Conservation (phyloP, 2,797 vertebrate species). For the Betta splendens region DNA sequence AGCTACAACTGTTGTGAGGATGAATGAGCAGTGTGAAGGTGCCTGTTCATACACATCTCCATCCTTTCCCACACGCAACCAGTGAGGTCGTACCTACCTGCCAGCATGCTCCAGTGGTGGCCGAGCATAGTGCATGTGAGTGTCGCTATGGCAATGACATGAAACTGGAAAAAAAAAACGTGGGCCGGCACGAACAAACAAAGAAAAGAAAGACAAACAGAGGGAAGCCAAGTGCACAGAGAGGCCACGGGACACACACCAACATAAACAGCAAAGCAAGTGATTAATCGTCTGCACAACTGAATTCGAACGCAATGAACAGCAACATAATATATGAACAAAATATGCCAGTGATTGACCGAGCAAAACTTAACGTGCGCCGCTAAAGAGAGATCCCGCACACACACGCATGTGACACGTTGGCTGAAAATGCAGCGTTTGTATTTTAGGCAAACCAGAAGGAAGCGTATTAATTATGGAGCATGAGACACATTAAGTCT, state of each 20-base stretch:
- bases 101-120: conserved; percentile 79
- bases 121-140: conserved; percentile 84
- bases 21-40: conserved; percentile 41
- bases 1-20: conserved; percentile 32
- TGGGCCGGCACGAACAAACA: conserved; percentile 72
- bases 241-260: conserved; percentile 61
- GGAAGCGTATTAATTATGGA: conserved; percentile 57
- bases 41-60: conserved; percentile 26
- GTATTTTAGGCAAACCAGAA: conserved; percentile 40
- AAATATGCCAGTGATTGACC: conserved; percentile 64
- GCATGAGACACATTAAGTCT: conserved; percentile 48
- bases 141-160: conserved; percentile 85
- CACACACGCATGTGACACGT: conserved; percentile 41
- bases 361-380: conserved; percentile 66
- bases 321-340: conserved; percentile 66
- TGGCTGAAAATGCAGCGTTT: conserved; percentile 18
- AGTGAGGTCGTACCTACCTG: conserved; percentile 83
- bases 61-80: conserved; percentile 48
- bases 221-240: conserved; percentile 67
- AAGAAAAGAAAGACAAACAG: conserved; percentile 47
- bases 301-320: conserved; percentile 73
- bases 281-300: conserved; percentile 71
- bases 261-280: conserved; percentile 79
- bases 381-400: too few relatives aligned
- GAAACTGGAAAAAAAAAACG: conserved; percentile 88